A percentile compares a stretch with the other conserved stretches of the same genome.
These are phyloP conservation scores for Eutolmus rufibarbis DNA, from an alignment of 2,888 invertebrate genomes.

Conservation along the genomic window DNA sequence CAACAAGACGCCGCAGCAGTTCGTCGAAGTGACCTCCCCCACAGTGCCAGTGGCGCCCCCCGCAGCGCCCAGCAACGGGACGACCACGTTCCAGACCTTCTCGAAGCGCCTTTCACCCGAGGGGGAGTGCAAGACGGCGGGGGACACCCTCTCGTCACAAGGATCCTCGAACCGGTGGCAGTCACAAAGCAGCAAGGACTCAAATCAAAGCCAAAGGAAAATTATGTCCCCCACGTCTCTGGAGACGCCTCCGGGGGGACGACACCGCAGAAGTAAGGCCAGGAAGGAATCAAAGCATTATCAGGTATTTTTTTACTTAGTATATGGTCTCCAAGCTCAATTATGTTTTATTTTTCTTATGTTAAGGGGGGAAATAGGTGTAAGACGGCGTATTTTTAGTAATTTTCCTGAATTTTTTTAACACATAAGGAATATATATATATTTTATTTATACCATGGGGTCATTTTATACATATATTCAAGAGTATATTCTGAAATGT, in stretches of 20 bases:
- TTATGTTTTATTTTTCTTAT: too few species aligned
- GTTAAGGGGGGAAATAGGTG: too few species aligned
- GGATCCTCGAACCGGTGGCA: conserved; percentile 65
- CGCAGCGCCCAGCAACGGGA: conserved; percentile 50
- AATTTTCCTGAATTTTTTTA: too few species aligned
- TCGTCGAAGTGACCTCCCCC: conserved; percentile 61
- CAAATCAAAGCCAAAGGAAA: conserved; percentile 64
- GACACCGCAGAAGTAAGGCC: conserved; percentile 63
- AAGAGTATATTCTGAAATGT: too few species aligned
- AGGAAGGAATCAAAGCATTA: conserved; percentile 76
- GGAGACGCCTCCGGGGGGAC: conserved; percentile 64
- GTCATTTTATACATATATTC: too few species aligned
- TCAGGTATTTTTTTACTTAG: conserved; percentile 64
- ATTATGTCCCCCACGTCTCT: conserved; percentile 61
- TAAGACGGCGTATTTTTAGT: too few species aligned
- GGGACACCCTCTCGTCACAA: conserved; percentile 70
- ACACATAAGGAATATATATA: too few species aligned
- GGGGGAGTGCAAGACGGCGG: conserved; percentile 63
- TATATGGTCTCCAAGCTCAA: too few species aligned
- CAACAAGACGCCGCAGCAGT: conserved; percentile 53
- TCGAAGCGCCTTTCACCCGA: conserved; percentile 76
- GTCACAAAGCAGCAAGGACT: conserved; percentile 66
- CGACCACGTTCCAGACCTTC: conserved; percentile 66
- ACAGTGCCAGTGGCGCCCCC: conserved; percentile 50
- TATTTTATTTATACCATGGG: too few species aligned